Percentiles rank a stretch among this genome's conserved stretches.
phyloP scores from a whole-genome alignment of 2,113 vertebrate species.

The Malurus melanocephalus region DNA sequence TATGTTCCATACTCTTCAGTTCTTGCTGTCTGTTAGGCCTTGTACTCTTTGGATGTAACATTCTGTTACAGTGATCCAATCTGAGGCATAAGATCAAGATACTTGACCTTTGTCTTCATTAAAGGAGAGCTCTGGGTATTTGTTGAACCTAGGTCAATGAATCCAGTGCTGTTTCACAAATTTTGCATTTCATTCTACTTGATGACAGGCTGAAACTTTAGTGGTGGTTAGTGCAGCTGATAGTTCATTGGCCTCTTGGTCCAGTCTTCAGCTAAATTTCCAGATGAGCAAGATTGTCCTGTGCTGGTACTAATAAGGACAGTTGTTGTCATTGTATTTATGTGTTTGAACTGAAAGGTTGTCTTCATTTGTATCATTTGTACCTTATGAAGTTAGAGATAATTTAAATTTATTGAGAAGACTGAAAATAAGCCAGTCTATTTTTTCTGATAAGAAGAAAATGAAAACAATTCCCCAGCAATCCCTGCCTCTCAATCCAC shows the following conservation, averaged over 20 bases:
- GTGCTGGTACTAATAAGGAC: not conserved
- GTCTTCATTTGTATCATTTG: not conserved
- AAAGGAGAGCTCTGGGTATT: not conserved
- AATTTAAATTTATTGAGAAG: not conserved
- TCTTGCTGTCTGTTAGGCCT: not conserved
- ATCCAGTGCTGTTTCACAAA: not conserved
- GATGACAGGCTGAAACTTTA: not conserved
- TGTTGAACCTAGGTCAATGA: not conserved
- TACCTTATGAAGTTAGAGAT: not conserved
- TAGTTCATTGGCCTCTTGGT: not conserved
- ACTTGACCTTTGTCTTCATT: not conserved
- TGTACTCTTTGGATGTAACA: not conserved
- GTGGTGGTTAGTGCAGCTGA: not conserved
- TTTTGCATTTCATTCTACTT: not conserved
- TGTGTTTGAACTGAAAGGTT: not conserved
- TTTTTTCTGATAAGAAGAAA: not conserved
- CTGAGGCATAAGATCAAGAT: not conserved
- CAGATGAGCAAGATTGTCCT: not conserved
- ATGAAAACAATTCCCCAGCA: not conserved
- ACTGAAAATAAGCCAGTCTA: not conserved
- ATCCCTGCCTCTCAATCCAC: not conserved
- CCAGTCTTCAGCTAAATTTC: not conserved
- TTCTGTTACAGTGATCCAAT: not conserved
- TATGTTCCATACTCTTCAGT: not conserved
- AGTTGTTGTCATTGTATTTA: not conserved